A percentile compares a stretch with the other conserved stretches of the same genome.
phyloP scores from a whole-genome alignment of 53 echinoderm and acorn worm genomes.

The Luidia sarsii region DNA sequence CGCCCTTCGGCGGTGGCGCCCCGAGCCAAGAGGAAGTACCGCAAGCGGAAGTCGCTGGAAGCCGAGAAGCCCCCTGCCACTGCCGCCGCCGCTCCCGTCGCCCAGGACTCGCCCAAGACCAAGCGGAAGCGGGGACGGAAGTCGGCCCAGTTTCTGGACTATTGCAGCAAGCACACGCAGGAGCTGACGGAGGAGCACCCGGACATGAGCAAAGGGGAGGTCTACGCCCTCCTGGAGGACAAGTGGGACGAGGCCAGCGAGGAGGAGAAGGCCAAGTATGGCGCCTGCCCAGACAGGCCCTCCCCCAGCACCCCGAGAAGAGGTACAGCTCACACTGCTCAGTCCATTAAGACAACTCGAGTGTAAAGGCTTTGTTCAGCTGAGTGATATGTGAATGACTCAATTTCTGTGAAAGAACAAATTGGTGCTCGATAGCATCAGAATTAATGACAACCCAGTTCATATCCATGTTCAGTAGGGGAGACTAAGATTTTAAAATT shows the following conservation, averaged over 20 bases:
- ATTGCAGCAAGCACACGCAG: constrained; percentile 59
- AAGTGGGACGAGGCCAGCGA: constrained; percentile 79
- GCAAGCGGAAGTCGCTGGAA: constrained; percentile 40
- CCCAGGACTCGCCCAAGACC: constrained; percentile 33
- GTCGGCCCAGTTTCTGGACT: constrained; percentile 82
- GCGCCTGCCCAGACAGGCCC: constrained; percentile 18
- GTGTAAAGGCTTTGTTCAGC: too few relatives aligned
- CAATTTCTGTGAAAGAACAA: too few relatives aligned
- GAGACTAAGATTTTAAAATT: too few relatives aligned
- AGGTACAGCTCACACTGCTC: background rate
- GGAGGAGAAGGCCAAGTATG: constrained; percentile 77
- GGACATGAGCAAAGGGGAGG: constrained; percentile 65
- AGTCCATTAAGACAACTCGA: too few relatives aligned
- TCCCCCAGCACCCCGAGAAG: constrained; percentile 6
- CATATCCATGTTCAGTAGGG: too few relatives aligned
- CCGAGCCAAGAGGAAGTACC: constrained; percentile 31
- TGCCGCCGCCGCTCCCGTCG: constrained; percentile 18
- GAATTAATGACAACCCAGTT: too few relatives aligned
- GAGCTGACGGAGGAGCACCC: constrained; percentile 71
- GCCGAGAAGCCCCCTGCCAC: background rate
- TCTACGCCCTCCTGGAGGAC: constrained; percentile 75
- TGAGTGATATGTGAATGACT: too few relatives aligned
- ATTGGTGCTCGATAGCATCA: too few relatives aligned
- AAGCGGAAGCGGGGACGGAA: constrained; percentile 80
- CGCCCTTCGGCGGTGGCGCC: background rate